A percentile compares a stretch with the other conserved stretches of the same genome.
phyloP scores from a whole-genome alignment of 2,888 invertebrate genomes.

The Abrostola triplasia region DNA sequence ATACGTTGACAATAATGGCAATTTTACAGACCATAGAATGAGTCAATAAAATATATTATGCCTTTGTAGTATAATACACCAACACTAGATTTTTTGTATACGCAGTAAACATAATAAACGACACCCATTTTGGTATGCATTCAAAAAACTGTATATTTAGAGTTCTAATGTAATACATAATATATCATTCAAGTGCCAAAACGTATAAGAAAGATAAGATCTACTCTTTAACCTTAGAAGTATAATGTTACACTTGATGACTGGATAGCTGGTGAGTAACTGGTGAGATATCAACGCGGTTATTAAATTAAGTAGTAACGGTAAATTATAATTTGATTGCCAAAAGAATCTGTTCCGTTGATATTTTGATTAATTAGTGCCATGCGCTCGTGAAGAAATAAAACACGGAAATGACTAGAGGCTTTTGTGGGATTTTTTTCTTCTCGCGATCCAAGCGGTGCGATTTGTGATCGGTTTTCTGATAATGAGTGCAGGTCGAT shows the following conservation, averaged over 20 bases:
- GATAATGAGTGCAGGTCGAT: too few species aligned
- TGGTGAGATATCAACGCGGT: conserved; percentile 22
- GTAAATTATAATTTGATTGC: background rate
- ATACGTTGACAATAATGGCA: conserved; percentile 8
- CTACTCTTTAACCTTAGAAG: conserved; percentile 43
- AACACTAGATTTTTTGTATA: conserved; percentile 18
- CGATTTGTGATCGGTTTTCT: too few species aligned
- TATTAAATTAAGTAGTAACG: conserved; percentile 18
- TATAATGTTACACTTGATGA: conserved; percentile 47
- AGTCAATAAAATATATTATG: conserved; percentile 16
- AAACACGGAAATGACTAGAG: too few species aligned
- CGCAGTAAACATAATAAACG: conserved; percentile 31
- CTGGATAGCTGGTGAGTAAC: too few species aligned
- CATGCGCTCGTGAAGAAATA: background rate
- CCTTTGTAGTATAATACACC: conserved; percentile 10
- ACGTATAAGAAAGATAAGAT: conserved; percentile 31
- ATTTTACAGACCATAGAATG: conserved; percentile 14
- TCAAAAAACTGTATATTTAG: conserved; percentile 33
- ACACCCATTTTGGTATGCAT: conserved; percentile 17
- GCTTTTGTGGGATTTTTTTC: too few species aligned
- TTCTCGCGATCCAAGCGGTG: too few species aligned
- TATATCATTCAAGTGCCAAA: conserved; percentile 45
- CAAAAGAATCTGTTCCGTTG: too few species aligned
- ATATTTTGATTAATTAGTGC: background rate
- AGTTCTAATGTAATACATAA: conserved; percentile 38